Base-by-base conservation (phyloP, 2,113 vertebrate species). In the Oreochromis aureus region DNA sequence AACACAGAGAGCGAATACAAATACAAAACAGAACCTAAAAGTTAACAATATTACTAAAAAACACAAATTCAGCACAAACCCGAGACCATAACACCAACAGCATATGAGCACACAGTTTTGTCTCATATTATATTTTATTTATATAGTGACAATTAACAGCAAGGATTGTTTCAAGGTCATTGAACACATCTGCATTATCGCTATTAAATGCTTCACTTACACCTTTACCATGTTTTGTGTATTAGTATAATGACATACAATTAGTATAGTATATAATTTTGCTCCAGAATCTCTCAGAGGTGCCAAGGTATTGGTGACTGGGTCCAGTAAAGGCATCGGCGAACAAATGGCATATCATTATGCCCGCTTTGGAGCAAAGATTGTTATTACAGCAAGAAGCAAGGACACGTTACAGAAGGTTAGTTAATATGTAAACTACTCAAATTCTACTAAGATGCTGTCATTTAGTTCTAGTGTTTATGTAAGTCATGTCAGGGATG, bases 331-430 rank as follows among this genome's bases (percentile, higher is more conserved):
- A 8, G 98, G 98, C 2, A 97, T 98, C 4, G 97, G 97, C 3
- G 97, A 98, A 89, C 97, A 98, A 94, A 94, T 98, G 85, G 97
- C 97, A 0, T 98, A 98, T 88, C 97, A 97, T 73, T 98, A 97
- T 6, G 96, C 97, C 10, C 92, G 93, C 5, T 96, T 97, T 53
- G 97, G 97, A 34, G 96, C 97, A 30, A 95, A 97, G 69, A 92
- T 98, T 13, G 96, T 98, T 19, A 93, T 98, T 86, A 98, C 98
- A 10, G 97, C 97, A 30, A 95, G 96, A 48, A 96, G 97, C 6
- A 97, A 96, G 87, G 91, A 95, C 55, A 94, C 96, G 1, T 94
- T 98, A 90, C 95, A 96, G 81, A 92, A 97, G 97, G 97, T 98
- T 76, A 96, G 94, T 92, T 15, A 59, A 76, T 39, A 27, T 3